Evolutionary conservation across 1,140 invertebrate genomes (phyloP).

Genomic region (Neuroterus valhalla): DNA sequence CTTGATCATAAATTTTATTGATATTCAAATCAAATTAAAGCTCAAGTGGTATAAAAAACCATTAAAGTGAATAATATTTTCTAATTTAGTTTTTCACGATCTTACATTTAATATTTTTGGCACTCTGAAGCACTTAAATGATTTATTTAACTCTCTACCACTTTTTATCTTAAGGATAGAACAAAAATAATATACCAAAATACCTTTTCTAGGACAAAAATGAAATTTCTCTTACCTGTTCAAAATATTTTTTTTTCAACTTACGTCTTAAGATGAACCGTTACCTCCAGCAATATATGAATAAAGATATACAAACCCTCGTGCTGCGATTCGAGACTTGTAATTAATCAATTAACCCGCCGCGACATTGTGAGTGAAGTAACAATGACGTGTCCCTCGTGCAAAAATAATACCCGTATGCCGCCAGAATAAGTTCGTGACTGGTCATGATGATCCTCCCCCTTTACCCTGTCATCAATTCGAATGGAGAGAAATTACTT

Average conservation of each 20-base stretch:
- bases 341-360: constrained; percentile 26
- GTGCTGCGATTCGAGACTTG: constrained; percentile 16
- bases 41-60: too few relatives aligned
- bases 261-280: background rate
- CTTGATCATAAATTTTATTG: too few relatives aligned
- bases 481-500: background rate
- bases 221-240: background rate
- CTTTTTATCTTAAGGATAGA: too few relatives aligned
- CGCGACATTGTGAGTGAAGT: constrained; percentile 12
- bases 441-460: background rate
- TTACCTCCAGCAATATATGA: background rate
- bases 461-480: constrained; percentile 16
- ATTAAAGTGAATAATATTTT: too few relatives aligned
- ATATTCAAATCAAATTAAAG: too few relatives aligned
- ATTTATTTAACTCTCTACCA: too few relatives aligned
- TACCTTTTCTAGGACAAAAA: too few relatives aligned
- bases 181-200: too few relatives aligned
- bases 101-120: too few relatives aligned
- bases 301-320: constrained; percentile 20
- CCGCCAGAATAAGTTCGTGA: background rate
- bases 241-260: background rate
- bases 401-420: constrained; percentile 25
- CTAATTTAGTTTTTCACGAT: too few relatives aligned
- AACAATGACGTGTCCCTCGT: constrained; percentile 10
- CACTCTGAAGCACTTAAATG: too few relatives aligned